These are phyloP conservation scores for Protobothrops mucrosquamatus DNA, from an alignment of 2,113 vertebrate genomes.

Conservation along the genomic window DNA sequence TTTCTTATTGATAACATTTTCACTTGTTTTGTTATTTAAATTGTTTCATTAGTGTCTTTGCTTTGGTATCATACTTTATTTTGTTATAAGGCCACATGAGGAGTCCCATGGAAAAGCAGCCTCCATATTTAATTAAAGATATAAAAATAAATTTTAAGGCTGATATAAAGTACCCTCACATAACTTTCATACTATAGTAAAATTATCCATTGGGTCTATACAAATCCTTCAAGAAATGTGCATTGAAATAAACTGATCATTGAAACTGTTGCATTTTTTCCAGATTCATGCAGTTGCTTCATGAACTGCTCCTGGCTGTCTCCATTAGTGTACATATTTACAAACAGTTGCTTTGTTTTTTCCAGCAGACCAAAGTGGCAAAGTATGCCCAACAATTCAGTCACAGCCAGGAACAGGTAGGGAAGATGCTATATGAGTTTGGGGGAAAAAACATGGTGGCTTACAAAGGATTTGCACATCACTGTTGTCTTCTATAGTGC, in stretches of 20 bases:
- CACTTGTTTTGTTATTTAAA: neutral
- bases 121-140: neutral
- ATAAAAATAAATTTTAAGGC: neutral
- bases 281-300: neutral
- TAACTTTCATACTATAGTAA: neutral
- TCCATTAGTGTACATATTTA: neutral
- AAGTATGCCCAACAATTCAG: neutral
- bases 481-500: neutral
- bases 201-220: neutral
- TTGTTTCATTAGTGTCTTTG: neutral
- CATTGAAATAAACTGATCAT: neutral
- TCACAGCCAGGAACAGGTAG: neutral
- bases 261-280: neutral
- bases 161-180: neutral
- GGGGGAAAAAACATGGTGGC: neutral
- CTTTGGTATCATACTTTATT: neutral
- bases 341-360: neutral
- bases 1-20: neutral
- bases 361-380: neutral
- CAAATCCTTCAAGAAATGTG: neutral
- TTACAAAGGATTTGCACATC: neutral
- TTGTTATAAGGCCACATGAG: neutral
- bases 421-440: neutral
- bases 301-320: neutral
- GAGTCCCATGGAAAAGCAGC: no score